A percentile compares a stretch with the other conserved stretches of the same genome.
Evolutionary conservation across 92 coral and sea anemone species (phyloP).

Genomic region (Muricea muricata): DNA sequence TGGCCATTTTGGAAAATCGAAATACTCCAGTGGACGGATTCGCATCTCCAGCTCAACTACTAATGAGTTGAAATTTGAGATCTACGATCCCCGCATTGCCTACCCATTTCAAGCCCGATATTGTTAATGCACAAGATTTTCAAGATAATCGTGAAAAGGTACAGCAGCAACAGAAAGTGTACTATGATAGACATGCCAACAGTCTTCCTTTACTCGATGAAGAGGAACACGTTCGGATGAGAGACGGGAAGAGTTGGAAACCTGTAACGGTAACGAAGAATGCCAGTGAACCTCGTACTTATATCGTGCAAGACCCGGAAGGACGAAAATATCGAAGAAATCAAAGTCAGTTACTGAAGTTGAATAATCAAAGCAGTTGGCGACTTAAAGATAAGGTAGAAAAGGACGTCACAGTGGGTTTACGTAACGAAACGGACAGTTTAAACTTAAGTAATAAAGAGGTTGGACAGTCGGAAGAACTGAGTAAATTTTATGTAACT

Average conservation of each 20-base stretch:
- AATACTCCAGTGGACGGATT: conserved; percentile 35
- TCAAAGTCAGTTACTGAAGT: conserved; percentile 49
- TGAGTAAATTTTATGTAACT: background rate
- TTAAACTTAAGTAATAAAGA: background rate
- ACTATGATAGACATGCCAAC: conserved; percentile 54
- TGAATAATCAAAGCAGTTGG: background rate
- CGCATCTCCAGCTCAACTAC: conserved; percentile 53
- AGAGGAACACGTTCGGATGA: background rate
- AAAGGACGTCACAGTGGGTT: background rate
- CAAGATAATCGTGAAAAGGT: conserved; percentile 44
- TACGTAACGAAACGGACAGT: background rate
- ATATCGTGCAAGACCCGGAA: conserved; percentile 67
- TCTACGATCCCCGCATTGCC: conserved; percentile 59
- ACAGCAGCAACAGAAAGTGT: conserved; percentile 43
- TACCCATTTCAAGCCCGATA: conserved; percentile 39
- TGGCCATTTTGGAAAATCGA: conserved; percentile 47
- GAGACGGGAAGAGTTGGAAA: conserved; percentile 56
- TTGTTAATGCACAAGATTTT: conserved; percentile 43
- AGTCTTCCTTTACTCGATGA: conserved; percentile 48
- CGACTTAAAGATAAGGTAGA: conserved; percentile 4
- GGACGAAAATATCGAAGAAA: conserved; percentile 69
- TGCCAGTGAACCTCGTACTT: conserved; percentile 54
- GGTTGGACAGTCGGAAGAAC: background rate
- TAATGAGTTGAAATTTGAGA: conserved; percentile 51
- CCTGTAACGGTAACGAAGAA: conserved; percentile 56